Evolutionary conservation across 23 tunicate species (phyloP).

Genomic region (Trididemnum miniatum): DNA sequence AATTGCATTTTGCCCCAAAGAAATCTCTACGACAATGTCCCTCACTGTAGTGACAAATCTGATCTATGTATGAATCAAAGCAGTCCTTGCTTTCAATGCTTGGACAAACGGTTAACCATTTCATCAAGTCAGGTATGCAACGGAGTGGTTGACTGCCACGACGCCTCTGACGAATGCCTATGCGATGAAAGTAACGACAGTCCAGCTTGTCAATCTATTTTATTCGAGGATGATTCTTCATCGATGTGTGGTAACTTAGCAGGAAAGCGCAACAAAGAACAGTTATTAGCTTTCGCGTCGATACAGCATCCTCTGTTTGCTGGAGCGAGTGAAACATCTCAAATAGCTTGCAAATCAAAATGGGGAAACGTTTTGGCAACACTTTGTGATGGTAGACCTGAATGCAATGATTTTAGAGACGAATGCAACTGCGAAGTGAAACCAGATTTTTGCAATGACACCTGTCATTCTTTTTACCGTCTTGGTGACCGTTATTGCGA

Average conservation of each 20-base stretch:
- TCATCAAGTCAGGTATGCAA: constrained; percentile 41
- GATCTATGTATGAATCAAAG: constrained; percentile 32
- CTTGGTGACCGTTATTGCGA: constrained; percentile 51
- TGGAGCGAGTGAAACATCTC: neutral
- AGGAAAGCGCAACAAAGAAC: neutral
- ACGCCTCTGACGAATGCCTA: constrained; percentile 50
- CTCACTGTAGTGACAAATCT: constrained; percentile 43
- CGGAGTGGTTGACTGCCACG: constrained; percentile 44
- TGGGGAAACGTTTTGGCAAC: constrained; percentile 23
- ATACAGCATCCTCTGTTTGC: no score
- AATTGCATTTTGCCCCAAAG: constrained; percentile 24
- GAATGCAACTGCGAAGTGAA: constrained; percentile 31
- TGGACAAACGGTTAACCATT: constrained; percentile 16
- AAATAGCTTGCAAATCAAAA: neutral
- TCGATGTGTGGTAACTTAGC: neutral
- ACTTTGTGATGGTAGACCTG: constrained; percentile 45
- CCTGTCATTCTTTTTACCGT: constrained; percentile 8
- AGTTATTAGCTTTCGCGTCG: neutral
- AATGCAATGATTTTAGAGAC: constrained; percentile 46
- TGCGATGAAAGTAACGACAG: constrained; percentile 6
- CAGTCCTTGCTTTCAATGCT: constrained; percentile 38
- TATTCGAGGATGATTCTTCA: neutral
- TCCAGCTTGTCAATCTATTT: neutral
- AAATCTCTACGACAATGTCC: constrained; percentile 24
- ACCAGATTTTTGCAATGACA: constrained; percentile 35